phyloP scores from a whole-genome alignment of 2,113 vertebrate genomes.

The Sisor rabdophorus region DNA sequence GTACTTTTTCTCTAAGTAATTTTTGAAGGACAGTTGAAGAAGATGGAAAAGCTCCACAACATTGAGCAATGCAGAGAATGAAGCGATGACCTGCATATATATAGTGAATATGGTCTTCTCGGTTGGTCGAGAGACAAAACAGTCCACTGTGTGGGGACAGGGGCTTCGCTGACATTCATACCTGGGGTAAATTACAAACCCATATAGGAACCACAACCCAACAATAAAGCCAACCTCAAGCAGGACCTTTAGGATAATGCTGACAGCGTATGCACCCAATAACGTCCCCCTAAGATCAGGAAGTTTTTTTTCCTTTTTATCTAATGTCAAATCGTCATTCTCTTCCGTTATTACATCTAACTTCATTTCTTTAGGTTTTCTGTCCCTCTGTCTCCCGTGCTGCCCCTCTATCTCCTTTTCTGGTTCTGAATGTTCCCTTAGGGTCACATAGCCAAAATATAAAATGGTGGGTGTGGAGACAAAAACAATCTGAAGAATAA shows the following conservation, averaged over 20 bases:
- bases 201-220: constrained; percentile 86
- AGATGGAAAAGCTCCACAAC: constrained; percentile 82
- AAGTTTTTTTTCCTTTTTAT: background rate
- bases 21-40: constrained; percentile 65
- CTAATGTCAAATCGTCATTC: background rate
- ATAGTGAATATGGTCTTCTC: constrained; percentile 96
- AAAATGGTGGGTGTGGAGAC: constrained; percentile 91
- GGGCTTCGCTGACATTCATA: constrained; percentile 78
- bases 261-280: constrained; percentile 81
- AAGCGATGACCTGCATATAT: constrained; percentile 85
- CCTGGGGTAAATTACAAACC: constrained; percentile 77
- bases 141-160: constrained; percentile 87
- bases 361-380: constrained; percentile 37
- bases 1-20: constrained; percentile 59
- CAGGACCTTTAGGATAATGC: constrained; percentile 80
- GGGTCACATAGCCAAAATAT: constrained; percentile 87
- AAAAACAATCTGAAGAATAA: constrained; percentile 93
- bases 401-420: constrained; percentile 59
- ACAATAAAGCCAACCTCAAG: constrained; percentile 84
- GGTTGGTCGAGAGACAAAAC: constrained; percentile 90
- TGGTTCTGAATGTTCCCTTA: constrained; percentile 66
- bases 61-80: constrained; percentile 84
- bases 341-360: constrained; percentile 59
- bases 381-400: constrained; percentile 21
- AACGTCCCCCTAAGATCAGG: constrained; percentile 73